Percentiles rank a stretch among this genome's conserved stretches.
Evolutionary conservation across 2,113 vertebrate species (phyloP).

Genomic region (Sorex araneus): DNA sequence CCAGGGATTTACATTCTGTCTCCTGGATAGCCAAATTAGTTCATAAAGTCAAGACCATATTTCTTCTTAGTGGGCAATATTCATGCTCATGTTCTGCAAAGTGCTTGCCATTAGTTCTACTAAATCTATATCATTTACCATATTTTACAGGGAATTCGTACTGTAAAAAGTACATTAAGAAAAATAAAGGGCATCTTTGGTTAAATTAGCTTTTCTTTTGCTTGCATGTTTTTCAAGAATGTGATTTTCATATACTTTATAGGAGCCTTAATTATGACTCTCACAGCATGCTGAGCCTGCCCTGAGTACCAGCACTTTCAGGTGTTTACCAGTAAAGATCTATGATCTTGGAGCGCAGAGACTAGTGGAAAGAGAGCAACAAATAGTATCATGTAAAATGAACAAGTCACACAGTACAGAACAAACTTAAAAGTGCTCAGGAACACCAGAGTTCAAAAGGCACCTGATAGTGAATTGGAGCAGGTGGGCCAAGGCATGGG

Average conservation of each 20-base stretch:
- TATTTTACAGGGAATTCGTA: background rate
- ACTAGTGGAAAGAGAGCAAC: no score
- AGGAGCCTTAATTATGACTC: background rate
- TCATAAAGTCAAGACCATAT: background rate
- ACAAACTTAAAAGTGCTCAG: no score
- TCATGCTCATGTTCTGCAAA: background rate
- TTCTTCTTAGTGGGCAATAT: background rate
- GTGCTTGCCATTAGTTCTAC: background rate
- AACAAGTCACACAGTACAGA: no score
- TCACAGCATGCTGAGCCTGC: background rate
- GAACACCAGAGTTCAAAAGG: no score
- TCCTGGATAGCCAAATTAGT: background rate
- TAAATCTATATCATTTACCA: background rate
- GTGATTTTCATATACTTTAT: background rate
- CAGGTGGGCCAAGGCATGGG: no score
- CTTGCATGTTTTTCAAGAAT: background rate
- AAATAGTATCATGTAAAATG: no score
- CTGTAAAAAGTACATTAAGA: background rate
- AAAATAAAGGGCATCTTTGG: background rate
- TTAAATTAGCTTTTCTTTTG: background rate
- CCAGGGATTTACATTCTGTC: background rate
- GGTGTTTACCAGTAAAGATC: no score
- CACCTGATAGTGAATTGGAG: no score
- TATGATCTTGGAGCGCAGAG: no score
- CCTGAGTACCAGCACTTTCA: background rate